Base-by-base conservation (phyloP, 2,888 invertebrate genomes). In the Philonicus albiceps region DNA sequence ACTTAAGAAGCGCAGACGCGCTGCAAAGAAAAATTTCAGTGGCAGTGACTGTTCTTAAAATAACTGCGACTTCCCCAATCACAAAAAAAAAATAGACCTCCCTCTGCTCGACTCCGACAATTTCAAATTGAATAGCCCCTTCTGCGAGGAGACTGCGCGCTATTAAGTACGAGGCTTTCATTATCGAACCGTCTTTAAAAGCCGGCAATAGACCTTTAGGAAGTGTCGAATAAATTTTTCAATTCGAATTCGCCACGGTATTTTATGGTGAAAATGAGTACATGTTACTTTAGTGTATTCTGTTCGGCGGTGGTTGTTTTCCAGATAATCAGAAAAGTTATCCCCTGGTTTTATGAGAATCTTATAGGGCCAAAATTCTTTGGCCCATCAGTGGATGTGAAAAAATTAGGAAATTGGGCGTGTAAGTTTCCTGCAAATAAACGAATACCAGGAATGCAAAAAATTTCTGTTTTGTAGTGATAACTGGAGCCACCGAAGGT, bases 401-500 rank as follows among this genome's bases (percentile, higher is more conserved):
- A 94, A 90, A 93, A 94, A 75, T 94, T 94, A 90, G 96, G 96
- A 89, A 94, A 95, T 92, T 97, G 97, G 97, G 97, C 97, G 92
- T 94, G 96, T 96, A 93, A 95, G 95, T 94, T 73, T 74, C 78
- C 49, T 73, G n/a, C 11, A 37, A 73, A 72, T 27, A 27, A 81
- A 43, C 37, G 27, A 75, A 40, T 30, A 49, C 16, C 73, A 31
- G 49, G 43, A 86, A 76, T 64, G 73, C 2, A 78, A 89, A 88
- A 88, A 88, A n/a, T 83, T 53, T 80, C 53, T 34, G 55, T 83
- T 83, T 83, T 95, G 75, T 93, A 96, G 97, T 98, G 89, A 93
- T 98, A 16, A 98, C 98, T 19, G 98, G 98, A 13, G 95, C 96
- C 16, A 97, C 97, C 0, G 97, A 97, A 93, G 98, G 98, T 3